These are phyloP conservation scores for Bombus ignitus DNA, from an alignment of 1,140 invertebrate genomes.

Conservation along the genomic window DNA sequence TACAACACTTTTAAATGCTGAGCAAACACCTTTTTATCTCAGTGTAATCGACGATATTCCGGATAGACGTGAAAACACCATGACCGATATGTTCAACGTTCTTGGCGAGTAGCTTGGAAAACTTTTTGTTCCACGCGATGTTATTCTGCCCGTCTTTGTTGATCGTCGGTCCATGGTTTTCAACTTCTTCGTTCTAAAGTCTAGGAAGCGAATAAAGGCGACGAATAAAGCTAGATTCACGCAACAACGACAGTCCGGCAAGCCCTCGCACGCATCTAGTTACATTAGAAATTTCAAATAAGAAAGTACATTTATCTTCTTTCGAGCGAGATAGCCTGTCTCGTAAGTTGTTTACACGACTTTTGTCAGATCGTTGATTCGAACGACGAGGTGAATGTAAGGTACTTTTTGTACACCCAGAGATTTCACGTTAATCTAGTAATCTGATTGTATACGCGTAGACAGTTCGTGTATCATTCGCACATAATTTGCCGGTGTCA, in stretches of 20 bases:
- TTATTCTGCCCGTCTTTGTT: background rate
- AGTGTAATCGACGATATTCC: conserved; percentile 29
- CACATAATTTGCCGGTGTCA: conserved; percentile 26
- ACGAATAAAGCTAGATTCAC: too few species aligned
- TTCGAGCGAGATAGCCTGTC: background rate
- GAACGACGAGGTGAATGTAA: background rate
- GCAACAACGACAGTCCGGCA: too few species aligned
- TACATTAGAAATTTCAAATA: too few species aligned
- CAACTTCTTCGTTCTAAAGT: background rate
- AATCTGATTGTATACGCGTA: background rate
- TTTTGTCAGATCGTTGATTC: background rate
- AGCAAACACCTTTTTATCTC: conserved; percentile 54
- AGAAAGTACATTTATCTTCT: background rate
- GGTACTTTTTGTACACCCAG: background rate
- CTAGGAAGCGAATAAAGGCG: too few species aligned
- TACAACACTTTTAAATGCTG: conserved; percentile 37
- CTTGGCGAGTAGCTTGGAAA: background rate
- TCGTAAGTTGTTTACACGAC: background rate
- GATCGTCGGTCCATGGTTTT: background rate
- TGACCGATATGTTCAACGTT: background rate
- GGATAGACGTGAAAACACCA: conserved; percentile 24
- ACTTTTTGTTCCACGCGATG: background rate
- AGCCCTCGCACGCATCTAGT: too few species aligned
- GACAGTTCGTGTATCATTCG: background rate
- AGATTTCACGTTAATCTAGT: background rate